Conservation (phyloP, 35 echinoderm and acorn worm species). For the Lytechinus pictus region DNA sequence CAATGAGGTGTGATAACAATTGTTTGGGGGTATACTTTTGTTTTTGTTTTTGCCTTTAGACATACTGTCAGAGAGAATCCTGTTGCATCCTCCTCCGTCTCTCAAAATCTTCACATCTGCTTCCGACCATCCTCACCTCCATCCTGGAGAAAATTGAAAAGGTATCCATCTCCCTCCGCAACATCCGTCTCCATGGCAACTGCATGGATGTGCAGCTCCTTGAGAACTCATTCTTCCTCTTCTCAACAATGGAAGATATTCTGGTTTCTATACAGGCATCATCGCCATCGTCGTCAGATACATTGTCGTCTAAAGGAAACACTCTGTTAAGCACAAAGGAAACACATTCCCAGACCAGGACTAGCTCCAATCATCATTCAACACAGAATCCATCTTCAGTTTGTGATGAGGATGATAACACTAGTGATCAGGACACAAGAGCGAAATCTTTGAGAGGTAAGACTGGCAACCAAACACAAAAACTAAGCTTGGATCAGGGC, state of each 20-base stretch:
- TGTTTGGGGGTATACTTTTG: neutral
- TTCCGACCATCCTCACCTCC: neutral
- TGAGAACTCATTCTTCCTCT: slow-evolving; percentile 66
- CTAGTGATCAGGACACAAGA: neutral
- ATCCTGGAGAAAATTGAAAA: slow-evolving; percentile 48
- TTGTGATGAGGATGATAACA: neutral
- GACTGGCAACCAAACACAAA: neutral
- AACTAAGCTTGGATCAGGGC: neutral
- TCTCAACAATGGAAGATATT: slow-evolving; percentile 66
- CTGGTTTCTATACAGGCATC: slow-evolving; percentile 34
- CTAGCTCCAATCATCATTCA: neutral
- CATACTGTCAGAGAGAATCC: slow-evolving; percentile 27
- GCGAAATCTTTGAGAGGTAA: neutral
- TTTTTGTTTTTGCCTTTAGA: neutral
- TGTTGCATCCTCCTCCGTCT: slow-evolving; percentile 27
- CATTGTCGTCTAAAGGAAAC: neutral
- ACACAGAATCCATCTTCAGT: neutral
- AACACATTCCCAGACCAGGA: neutral
- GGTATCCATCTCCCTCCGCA: slow-evolving; percentile 25
- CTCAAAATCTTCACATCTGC: slow-evolving; percentile 1
- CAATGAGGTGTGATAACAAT: neutral
- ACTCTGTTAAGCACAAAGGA: neutral
- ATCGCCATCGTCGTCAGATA: neutral
- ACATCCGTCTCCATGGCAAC: slow-evolving; percentile 27
- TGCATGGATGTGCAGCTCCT: slow-evolving; percentile 35